These are phyloP conservation scores for Balanococcus diminutus DNA, from an alignment of 2,888 invertebrate species.

Conservation along the genomic window DNA sequence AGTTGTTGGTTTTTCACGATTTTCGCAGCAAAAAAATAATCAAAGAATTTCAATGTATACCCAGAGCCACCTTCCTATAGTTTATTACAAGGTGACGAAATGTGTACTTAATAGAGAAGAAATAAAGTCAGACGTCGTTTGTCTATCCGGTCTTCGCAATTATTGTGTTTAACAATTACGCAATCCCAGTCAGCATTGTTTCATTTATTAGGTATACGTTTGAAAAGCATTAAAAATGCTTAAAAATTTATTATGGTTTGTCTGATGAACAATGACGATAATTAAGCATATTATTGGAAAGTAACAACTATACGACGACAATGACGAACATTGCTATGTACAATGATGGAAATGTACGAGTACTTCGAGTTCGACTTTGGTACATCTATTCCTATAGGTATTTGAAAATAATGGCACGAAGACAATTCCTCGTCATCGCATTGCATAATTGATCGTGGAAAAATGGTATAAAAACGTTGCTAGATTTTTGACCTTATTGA, in stretches of 20 bases:
- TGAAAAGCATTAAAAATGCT: slow-evolving; percentile 21
- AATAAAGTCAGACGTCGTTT: not conserved
- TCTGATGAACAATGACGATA: slow-evolving; percentile 8
- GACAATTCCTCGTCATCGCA: slow-evolving; percentile 22
- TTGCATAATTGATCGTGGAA: not conserved
- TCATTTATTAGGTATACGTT: not conserved
- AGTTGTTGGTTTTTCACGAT: not conserved
- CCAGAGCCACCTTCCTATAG: not conserved
- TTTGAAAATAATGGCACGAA: not conserved
- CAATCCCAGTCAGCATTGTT: slow-evolving; percentile 10
- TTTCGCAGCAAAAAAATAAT: not conserved
- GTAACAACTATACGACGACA: not conserved
- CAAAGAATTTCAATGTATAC: not conserved
- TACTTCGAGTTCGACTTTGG: too few relatives aligned
- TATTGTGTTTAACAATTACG: slow-evolving; percentile 29
- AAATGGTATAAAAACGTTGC: not conserved
- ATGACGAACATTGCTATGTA: not conserved
- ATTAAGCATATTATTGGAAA: slow-evolving; percentile 40
- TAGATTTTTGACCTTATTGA: slow-evolving; percentile 4
- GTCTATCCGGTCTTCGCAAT: slow-evolving; percentile 34
- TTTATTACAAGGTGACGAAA: not conserved
- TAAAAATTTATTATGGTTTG: not conserved
- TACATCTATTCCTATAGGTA: not conserved
- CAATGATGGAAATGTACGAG: not conserved
- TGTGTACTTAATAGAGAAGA: not conserved